phyloP scores from a whole-genome alignment of 2,797 vertebrate genomes.

The Acanthopagrus latus region DNA sequence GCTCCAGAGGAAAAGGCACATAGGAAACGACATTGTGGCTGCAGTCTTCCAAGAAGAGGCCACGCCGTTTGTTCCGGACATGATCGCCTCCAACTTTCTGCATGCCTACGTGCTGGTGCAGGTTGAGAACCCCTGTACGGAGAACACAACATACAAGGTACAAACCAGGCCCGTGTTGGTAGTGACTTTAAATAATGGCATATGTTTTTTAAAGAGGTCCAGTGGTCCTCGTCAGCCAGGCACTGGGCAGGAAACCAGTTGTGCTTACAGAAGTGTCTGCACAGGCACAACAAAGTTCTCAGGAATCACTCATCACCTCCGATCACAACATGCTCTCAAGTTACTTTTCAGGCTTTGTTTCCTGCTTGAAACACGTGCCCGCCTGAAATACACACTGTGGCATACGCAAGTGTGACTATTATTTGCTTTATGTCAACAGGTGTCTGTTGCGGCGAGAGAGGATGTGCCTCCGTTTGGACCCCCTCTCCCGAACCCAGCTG shows the following conservation, averaged over 20 bases:
- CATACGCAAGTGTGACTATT: neutral
- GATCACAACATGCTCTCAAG: neutral
- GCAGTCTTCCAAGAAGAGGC: constrained; percentile 96
- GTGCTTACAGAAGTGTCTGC: neutral
- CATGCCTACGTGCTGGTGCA: constrained; percentile 97
- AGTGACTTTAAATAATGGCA: neutral
- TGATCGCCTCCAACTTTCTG: constrained; percentile 98
- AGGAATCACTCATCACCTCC: neutral
- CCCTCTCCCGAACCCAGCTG: constrained; percentile 90
- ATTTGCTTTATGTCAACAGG: constrained; percentile 80
- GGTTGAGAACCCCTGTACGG: constrained; percentile 88
- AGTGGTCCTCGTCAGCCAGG: neutral
- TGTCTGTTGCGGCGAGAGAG: constrained; percentile 95
- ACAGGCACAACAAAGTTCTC: neutral
- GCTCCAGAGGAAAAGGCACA: constrained; percentile 98
- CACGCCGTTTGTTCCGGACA: constrained; percentile 97
- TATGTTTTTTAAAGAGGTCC: neutral
- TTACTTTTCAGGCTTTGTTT: neutral
- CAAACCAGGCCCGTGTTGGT: neutral
- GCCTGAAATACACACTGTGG: neutral
- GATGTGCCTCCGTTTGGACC: constrained; percentile 95
- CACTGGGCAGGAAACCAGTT: neutral
- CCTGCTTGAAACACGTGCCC: neutral
- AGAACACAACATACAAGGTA: constrained; percentile 92
- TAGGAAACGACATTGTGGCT: constrained; percentile 98